Evolutionary conservation across 2,888 invertebrate species (phyloP), one percentile per base, ranked within the genome.

Genomic region (Drosophila kokeensis): DNA sequence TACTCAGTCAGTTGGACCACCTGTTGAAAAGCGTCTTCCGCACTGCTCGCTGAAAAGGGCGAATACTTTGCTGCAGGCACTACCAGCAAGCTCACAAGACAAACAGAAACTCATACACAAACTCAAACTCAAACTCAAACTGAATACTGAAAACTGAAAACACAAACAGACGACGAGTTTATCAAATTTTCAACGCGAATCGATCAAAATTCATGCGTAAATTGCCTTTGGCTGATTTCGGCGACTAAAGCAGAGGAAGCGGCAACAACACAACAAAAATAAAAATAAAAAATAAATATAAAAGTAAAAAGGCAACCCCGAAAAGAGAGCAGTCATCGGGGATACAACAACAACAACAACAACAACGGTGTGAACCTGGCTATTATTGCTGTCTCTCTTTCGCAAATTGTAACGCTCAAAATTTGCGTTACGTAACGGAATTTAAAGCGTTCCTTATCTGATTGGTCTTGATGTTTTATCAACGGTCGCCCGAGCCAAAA

Each of bases 401-500:
- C 65, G 49, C 58, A 52, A 71, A 85, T 86, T 87, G 88, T 84
- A 75, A 89, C 89, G 89, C 91, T 91, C 91, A 91, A 92, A 92
- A 92, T 92, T 92, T 91, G 92, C 92, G 92, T 92, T 91, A 92
- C 92, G 92, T 92, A 91, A 92, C 91, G 92, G 91, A 92, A 92
- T 90, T 92, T 89, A 92, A 92, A 92, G 92, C 92, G 92, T 91
- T 90, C 83, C 90, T 92, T 92, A 92, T 92, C 92, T 91, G 90
- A 92, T 92, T 92, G 91, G 91, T 82, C 73, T 89, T 89, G 77
- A 82, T 84, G 74, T 85, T 89, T 90, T 91, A 89, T 90, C 83
- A 90, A 90, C 89, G 90, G 83, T 84, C 81, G 69, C 79, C 79
- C 65, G 53, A 57, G 57, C 71, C 76, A 55, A 54, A 38, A 38